A percentile compares a stretch with the other conserved stretches of the same genome.
Conservation (phyloP, 2,888 invertebrate species). For the Calameuta pallipes region DNA sequence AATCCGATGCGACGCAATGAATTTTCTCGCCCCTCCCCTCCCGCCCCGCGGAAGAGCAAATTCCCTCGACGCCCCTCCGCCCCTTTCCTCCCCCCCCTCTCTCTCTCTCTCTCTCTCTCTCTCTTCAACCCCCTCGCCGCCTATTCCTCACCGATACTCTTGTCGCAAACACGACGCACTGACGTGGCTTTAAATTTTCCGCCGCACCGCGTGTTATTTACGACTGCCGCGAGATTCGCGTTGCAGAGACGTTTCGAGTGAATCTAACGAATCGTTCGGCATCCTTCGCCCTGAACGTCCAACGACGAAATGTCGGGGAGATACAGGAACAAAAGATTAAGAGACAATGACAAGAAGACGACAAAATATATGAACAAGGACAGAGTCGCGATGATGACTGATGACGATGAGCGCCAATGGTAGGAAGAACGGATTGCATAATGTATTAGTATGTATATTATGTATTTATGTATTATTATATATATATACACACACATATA, state of each 20-base stretch:
- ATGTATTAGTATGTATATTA: background rate
- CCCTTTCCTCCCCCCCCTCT: slow-evolving; percentile 4
- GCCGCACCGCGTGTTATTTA: slow-evolving; percentile 26
- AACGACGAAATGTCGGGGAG: background rate
- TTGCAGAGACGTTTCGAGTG: background rate
- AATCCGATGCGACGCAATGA: background rate
- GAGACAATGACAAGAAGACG: background rate
- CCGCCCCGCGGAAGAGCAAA: background rate
- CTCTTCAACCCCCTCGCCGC: background rate
- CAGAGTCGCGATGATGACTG: background rate
- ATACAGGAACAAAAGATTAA: background rate
- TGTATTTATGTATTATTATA: too few species aligned
- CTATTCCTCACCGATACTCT: background rate
- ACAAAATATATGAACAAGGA: background rate
- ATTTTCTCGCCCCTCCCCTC: background rate
- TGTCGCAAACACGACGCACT: slow-evolving; percentile 19
- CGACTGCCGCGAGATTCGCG: slow-evolving; percentile 13
- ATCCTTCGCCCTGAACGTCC: background rate
- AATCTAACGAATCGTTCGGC: background rate
- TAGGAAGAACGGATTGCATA: background rate
- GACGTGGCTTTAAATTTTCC: slow-evolving; percentile 47
- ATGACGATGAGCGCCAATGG: background rate
- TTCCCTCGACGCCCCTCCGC: background rate
- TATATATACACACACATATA: background rate
- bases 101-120: too few species aligned